These are phyloP conservation scores for Thermophis baileyi DNA, from an alignment of 2,113 vertebrate genomes.

Conservation along the genomic window DNA sequence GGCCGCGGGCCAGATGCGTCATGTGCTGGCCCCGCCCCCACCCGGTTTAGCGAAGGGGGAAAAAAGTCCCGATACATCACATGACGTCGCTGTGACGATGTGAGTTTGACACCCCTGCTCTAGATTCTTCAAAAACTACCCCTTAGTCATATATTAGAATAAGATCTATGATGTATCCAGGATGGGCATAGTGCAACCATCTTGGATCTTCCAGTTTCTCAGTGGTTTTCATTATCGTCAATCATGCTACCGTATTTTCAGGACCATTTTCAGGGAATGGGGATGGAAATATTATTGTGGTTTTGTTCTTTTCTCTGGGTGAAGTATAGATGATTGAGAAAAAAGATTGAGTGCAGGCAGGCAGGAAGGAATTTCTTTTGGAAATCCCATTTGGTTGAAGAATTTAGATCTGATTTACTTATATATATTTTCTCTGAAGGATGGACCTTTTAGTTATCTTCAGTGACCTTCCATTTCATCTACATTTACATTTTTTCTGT, in stretches of 20 bases:
- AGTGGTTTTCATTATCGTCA: not conserved
- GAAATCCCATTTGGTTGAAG: not conserved
- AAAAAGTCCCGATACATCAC: no score
- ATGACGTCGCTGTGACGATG: no score
- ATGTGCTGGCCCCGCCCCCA: no score
- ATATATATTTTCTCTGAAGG: no score
- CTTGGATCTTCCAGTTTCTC: not conserved
- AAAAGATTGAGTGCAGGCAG: not conserved
- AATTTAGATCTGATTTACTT: not conserved
- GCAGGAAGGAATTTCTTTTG: not conserved
- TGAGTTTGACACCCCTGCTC: no score
- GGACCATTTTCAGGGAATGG: not conserved
- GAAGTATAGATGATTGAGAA: not conserved
- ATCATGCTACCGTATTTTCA: not conserved
- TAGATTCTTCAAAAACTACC: not conserved
- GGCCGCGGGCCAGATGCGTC: no score
- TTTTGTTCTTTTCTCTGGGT: not conserved
- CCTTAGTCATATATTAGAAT: not conserved
- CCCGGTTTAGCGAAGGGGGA: no score
- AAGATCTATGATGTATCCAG: not conserved
- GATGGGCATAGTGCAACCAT: not conserved
- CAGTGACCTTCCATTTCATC: no score
- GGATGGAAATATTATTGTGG: not conserved
- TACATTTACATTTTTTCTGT: no score
- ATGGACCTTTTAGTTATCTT: no score